These are phyloP conservation scores for Calcarius ornatus DNA, from an alignment of 2,113 vertebrate species.

Conservation along the genomic window DNA sequence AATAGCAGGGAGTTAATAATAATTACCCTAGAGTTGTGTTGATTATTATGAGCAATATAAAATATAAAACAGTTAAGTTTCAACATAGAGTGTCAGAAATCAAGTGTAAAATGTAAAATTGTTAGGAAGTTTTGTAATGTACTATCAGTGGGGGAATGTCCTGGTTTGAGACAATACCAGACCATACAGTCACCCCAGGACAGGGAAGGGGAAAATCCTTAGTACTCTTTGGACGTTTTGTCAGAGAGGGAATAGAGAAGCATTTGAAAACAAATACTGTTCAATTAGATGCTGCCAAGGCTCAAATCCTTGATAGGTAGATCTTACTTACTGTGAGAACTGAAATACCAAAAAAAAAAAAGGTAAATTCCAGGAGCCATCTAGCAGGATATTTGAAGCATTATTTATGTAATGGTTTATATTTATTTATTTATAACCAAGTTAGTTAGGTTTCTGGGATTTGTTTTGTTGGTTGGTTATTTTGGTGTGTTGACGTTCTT, in stretches of 20 bases:
- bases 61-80: background rate
- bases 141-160: background rate
- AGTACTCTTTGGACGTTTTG: background rate
- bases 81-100: background rate
- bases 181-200: background rate
- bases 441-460: background rate
- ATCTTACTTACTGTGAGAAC: background rate
- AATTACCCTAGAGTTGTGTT: background rate
- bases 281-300: background rate
- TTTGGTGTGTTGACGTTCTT: background rate
- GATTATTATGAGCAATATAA: background rate
- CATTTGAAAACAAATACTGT: background rate
- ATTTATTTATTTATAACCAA: background rate
- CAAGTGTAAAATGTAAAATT: background rate
- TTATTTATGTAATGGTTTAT: background rate
- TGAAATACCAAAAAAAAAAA: background rate
- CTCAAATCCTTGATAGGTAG: background rate
- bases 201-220: background rate
- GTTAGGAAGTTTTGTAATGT: background rate
- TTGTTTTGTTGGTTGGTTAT: background rate
- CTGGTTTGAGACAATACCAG: background rate
- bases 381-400: background rate
- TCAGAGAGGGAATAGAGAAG: background rate
- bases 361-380: background rate
- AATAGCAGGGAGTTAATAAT: background rate